Base-by-base conservation (phyloP, 2,797 vertebrate genomes). In the Hoplostethus atlanticus region DNA sequence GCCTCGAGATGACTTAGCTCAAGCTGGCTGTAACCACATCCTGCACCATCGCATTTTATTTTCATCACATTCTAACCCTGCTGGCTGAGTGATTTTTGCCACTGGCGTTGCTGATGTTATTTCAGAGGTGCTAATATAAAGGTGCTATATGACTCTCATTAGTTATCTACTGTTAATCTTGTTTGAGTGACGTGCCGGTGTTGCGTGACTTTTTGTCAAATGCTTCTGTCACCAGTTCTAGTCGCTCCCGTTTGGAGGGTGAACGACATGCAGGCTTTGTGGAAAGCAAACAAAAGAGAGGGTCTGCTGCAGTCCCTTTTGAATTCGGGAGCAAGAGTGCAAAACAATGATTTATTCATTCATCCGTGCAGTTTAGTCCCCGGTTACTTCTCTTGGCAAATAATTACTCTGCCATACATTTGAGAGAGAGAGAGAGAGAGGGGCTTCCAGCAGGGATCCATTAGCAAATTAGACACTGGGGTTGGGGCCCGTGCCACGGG, bases 281-380 rank as follows among this genome's bases (percentile, higher is more conserved):
- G 25, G 54, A 65, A 73, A 76, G 71, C 55, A 87, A 87, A 84
- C 67, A 78, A 68, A 21, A 68, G 6, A 8, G 15, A 44, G 56
- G 73, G 82, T 81, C 53, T 70, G 36, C 50, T 34, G 62, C 81
- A 42, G 69, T 38, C 79, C 76, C 16, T 12, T 21, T 28, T 1
- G 1, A 40, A 56, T 77, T 82, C 0, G 34, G 69, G 68, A 61
- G 0, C 69, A 76, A 21, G 25, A 74, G 73, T 59, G 81, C 62
- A 85, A 87, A 92, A 94, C 87, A 94, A 94, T 92, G 86, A 84
- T 79, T 88, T 88, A 93, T 94, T 95, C 88, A 94, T 93, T 91
- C 80, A 83, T 48, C 28, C 28, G 28, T 28, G 51, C 54, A 52
- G 77, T 91, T 21, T 91, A 92, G 83, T 77, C 87, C 88, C 83